phyloP scores from a whole-genome alignment of 2,888 invertebrate genomes.

The Diabrotica balteata region DNA sequence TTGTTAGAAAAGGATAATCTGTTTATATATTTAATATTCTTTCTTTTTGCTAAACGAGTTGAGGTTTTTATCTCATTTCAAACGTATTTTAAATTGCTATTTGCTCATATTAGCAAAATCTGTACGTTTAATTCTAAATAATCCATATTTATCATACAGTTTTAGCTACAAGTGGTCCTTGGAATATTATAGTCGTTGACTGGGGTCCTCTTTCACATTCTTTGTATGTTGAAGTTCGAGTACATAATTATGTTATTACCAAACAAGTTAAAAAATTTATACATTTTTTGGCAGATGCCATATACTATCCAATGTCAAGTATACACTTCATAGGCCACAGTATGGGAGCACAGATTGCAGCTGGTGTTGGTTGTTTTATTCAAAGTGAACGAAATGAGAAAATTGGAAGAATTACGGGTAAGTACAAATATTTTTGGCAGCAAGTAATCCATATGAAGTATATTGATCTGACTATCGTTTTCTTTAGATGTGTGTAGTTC shows the following conservation, averaged over 20 bases:
- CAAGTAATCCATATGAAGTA: constrained; percentile 62
- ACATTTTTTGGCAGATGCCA: constrained; percentile 41
- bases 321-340: constrained; percentile 65
- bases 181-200: constrained; percentile 65
- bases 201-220: constrained; percentile 64
- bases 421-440: constrained; percentile 56
- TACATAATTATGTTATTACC: constrained; percentile 60
- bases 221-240: constrained; percentile 61
- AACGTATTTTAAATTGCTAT: not conserved
- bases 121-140: too few species aligned
- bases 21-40: too few species aligned
- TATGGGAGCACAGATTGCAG: constrained; percentile 64
- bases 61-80: too few species aligned
- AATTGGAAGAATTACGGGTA: constrained; percentile 60
- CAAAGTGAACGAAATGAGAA: constrained; percentile 46
- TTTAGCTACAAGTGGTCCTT: constrained; percentile 47
- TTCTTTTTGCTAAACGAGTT: too few species aligned
- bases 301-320: constrained; percentile 38
- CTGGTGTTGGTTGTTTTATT: constrained; percentile 57
- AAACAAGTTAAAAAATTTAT: constrained; percentile 57
- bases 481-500: too few species aligned
- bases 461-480: too few species aligned
- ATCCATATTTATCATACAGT: constrained; percentile 37
- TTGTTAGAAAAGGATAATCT: too few species aligned
- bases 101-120: too few species aligned